phyloP scores from a whole-genome alignment of 2,888 invertebrate species.

The Drosophila leonis region DNA sequence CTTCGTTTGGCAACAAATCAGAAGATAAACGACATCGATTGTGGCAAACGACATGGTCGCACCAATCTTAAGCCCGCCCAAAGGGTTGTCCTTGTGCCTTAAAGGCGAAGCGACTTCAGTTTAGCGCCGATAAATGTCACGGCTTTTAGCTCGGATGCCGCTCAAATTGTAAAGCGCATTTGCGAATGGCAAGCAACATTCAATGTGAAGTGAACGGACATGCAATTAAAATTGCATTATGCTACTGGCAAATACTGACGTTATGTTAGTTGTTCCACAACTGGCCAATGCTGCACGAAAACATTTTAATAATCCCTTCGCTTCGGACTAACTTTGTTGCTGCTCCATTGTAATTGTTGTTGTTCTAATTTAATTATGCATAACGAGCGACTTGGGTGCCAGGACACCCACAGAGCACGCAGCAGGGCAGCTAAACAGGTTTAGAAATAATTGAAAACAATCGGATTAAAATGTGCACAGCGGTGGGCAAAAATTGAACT shows the following conservation, averaged over 20 bases:
- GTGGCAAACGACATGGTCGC: conserved; percentile 71
- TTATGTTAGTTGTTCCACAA: conserved; percentile 20
- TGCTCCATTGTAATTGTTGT: conserved; percentile 35
- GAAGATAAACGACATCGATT: conserved; percentile 79
- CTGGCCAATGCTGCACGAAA: conserved; percentile 25
- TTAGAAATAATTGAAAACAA: conserved; percentile 73
- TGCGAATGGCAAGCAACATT: conserved; percentile 17
- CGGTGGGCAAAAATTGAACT: conserved; percentile 39
- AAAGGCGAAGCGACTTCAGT: conserved; percentile 26
- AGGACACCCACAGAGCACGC: conserved; percentile 38
- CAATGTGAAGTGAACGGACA: conserved; percentile 32
- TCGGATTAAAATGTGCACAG: conserved; percentile 70
- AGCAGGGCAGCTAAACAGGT: conserved; percentile 42
- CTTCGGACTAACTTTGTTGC: conserved; percentile 10
- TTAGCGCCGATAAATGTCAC: conserved; percentile 49
- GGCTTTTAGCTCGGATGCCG: conserved; percentile 34
- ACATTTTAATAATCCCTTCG: conserved; percentile 50
- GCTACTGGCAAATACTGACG: conserved; percentile 31
- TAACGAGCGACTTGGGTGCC: conserved; percentile 57
- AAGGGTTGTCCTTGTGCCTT: conserved; percentile 35
- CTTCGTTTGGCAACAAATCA: conserved; percentile 78
- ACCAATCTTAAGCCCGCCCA: conserved; percentile 27
- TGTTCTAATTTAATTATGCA: conserved; percentile 68
- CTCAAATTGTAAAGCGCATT: conserved; percentile 38
- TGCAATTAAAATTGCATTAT: conserved; percentile 70